Base-by-base conservation (phyloP, 2,888 invertebrate species). In the Proisotoma minuta region DNA sequence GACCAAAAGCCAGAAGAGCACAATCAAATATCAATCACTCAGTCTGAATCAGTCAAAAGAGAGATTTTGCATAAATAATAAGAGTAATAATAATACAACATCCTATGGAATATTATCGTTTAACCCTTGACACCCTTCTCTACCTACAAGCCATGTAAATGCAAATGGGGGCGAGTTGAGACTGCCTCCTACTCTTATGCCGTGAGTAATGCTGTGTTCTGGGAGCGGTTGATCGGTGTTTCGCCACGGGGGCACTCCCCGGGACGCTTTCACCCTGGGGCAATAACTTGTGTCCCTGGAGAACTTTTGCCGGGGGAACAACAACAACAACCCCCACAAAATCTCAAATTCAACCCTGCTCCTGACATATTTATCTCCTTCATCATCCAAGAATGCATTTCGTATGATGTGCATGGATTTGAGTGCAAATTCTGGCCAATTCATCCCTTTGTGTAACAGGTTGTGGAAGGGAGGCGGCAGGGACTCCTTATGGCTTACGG, bases 381-480 rank as follows among this genome's bases (percentile, higher is more conserved):
- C 43, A n/a, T 8, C 8, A 34, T 15, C 20, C 15, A 43, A 43
- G 10, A 20, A 15, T 43, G 15, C n/a, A n/a, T n/a, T n/a, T n/a
- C n/a, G n/a, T n/a, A n/a, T n/a, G n/a, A n/a, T n/a, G n/a, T n/a
- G n/a, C n/a, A n/a, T n/a, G n/a, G n/a, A n/a, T n/a, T n/a, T n/a
- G n/a, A n/a, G n/a, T n/a, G n/a, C n/a, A n/a, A n/a, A n/a, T n/a
- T n/a, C n/a, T n/a, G n/a, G n/a, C n/a, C n/a, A n/a, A n/a, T n/a
- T n/a, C n/a, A n/a, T n/a, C n/a, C n/a, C n/a, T n/a, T 18, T 60
- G 68, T 62, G 71, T 71, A 71, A 71, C 71, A 71, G 71, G 71
- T 71, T 71, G 68, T 63, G 65, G 52, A 48, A 34, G 26, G 34
- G 56, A 48, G 59, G 65, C 59, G 60, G 62, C 63, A 63, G 65